These are phyloP conservation scores for Thalassarche chlororhynchos DNA, from an alignment of 2,113 vertebrate genomes.

Conservation along the genomic window DNA sequence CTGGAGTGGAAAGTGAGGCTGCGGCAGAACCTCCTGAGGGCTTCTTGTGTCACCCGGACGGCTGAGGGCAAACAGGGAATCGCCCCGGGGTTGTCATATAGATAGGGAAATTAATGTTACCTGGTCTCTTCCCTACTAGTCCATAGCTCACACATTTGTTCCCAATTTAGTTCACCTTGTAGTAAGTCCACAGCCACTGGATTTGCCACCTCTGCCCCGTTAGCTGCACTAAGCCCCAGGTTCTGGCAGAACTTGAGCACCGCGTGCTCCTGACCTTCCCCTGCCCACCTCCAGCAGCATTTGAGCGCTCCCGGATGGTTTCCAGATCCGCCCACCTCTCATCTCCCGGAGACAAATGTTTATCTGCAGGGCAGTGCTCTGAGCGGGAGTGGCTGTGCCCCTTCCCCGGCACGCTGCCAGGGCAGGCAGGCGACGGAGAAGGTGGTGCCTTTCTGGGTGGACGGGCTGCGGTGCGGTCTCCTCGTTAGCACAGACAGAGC, in stretches of 20 bases:
- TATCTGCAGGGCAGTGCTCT: not conserved
- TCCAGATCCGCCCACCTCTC: not conserved
- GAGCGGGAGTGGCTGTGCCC: not conserved
- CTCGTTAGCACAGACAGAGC: not conserved
- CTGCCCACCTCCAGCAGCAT: not conserved
- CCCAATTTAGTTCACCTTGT: not conserved
- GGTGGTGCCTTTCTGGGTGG: not conserved
- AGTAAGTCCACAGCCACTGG: not conserved
- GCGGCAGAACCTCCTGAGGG: not conserved
- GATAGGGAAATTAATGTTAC: not conserved
- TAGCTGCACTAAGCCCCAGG: not conserved
- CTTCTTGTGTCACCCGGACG: not conserved
- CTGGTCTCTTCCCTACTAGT: not conserved
- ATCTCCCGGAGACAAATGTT: rapidly evolving
- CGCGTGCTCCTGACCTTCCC: rapidly evolving
- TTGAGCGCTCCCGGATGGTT: not conserved
- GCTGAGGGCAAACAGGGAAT: not conserved
- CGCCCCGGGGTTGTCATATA: not conserved
- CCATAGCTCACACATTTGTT: not conserved
- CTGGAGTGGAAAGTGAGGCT: not conserved
- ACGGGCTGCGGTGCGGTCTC: not conserved
- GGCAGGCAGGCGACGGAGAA: rapidly evolving
- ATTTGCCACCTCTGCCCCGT: not conserved
- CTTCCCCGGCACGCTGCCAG: not conserved
- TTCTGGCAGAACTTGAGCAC: not conserved